A percentile compares a stretch with the other conserved stretches of the same genome.
These are phyloP conservation scores for Deilephila elpenor DNA, from an alignment of 2,888 invertebrate species.

Conservation along the genomic window DNA sequence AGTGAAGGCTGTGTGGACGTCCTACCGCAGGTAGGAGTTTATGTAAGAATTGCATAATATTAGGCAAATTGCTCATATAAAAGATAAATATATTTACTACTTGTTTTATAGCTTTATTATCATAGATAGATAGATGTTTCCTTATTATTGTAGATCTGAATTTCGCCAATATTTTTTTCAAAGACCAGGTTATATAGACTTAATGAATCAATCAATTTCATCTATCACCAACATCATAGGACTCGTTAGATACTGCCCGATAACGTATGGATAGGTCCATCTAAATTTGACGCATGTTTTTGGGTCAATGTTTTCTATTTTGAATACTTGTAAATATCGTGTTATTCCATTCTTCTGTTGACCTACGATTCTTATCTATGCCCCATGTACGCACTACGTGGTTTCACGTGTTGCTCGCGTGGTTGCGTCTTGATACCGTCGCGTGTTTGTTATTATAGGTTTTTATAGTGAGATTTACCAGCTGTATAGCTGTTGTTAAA, in stretches of 20 bases:
- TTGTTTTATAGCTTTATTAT: background rate
- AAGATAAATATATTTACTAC: background rate
- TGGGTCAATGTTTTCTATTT: background rate
- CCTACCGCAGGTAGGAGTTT: background rate
- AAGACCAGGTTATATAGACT: no score
- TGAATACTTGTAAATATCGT: background rate
- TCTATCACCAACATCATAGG: no score
- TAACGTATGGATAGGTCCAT: no score
- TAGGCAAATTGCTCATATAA: background rate
- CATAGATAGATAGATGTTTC: background rate
- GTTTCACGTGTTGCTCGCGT: background rate
- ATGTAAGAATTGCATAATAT: background rate
- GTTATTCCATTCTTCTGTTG: background rate
- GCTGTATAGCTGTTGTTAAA: conserved; percentile 47
- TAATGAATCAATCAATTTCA: no score
- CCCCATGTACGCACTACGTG: conserved; percentile 24
- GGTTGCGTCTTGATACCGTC: background rate
- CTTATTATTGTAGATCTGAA: background rate
- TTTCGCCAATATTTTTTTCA: no score
- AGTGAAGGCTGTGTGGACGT: background rate
- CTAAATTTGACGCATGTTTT: no score
- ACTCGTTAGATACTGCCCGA: no score
- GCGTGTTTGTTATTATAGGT: conserved; percentile 8
- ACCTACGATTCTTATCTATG: conserved; percentile 33
- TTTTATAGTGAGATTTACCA: conserved; percentile 20